A percentile compares a stretch with the other conserved stretches of the same genome.
Conservation (phyloP, 2,888 invertebrate species). For the Platerodrilus igneus region DNA sequence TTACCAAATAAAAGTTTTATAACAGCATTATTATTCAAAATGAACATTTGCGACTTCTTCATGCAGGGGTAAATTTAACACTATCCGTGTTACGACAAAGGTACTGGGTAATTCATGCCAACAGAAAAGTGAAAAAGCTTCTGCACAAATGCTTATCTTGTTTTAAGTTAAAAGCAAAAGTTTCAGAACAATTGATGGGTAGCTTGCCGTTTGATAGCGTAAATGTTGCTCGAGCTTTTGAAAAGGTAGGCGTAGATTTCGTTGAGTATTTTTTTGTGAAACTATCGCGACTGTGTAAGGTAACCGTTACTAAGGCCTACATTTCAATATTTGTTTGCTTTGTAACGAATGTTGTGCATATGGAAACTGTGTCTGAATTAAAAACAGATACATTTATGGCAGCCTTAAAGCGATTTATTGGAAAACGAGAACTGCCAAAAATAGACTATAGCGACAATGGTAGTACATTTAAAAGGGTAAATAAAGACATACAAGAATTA, state of each 20-base stretch:
- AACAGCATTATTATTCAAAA: no score
- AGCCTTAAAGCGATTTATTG: not conserved
- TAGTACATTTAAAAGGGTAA: constrained; percentile 1
- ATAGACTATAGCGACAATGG: constrained; percentile 1
- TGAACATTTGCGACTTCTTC: no score
- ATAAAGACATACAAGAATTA: not conserved
- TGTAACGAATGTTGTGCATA: constrained; percentile 23
- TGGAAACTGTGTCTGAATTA: constrained; percentile 28
- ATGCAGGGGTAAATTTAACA: constrained; percentile 2
- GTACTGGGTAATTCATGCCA: constrained; percentile 6
- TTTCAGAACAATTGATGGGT: constrained; percentile 6
- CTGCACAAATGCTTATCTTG: constrained; percentile 4
- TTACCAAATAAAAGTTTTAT: no score
- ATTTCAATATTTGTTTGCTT: constrained; percentile 15
- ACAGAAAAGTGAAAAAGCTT: constrained; percentile 3
- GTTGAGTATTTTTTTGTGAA: constrained; percentile 10
- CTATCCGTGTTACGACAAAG: constrained; percentile 2
- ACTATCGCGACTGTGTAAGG: not conserved
- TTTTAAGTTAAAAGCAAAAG: constrained; percentile 4
- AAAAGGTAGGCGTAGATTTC: constrained; percentile 11
- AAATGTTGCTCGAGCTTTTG: constrained; percentile 3
- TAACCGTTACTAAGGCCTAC: constrained; percentile 7
- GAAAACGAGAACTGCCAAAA: not conserved
- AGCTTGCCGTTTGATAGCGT: constrained; percentile 5
- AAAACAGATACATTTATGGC: constrained; percentile 2